phyloP scores from a whole-genome alignment of 2,888 invertebrate species.

The Rambutsinella grinnellia region DNA sequence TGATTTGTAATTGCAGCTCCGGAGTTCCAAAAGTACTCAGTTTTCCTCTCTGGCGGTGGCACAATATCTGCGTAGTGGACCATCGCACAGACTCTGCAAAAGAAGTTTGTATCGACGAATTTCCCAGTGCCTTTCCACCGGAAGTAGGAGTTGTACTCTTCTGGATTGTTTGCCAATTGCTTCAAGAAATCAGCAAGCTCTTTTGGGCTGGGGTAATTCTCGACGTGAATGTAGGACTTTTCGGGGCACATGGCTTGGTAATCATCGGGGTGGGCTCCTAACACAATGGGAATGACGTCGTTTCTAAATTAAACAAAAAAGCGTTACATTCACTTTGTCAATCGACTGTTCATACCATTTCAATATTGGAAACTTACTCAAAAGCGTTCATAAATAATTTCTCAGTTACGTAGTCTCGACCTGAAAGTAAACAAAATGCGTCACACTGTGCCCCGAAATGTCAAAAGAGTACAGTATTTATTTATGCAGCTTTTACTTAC shows the following conservation, averaged over 20 bases:
- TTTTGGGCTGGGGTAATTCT: slow-evolving; percentile 59
- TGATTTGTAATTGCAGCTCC: slow-evolving; percentile 34
- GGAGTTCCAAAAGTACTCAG: slow-evolving; percentile 42
- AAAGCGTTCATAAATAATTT: slow-evolving; percentile 68
- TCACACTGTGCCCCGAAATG: not conserved
- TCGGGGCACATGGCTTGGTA: slow-evolving; percentile 63
- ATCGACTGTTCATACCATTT: not conserved
- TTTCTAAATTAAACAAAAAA: slow-evolving; percentile 41
- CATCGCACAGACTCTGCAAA: slow-evolving; percentile 63
- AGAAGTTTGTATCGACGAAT: slow-evolving; percentile 54
- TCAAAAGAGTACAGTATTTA: no score
- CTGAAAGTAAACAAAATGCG: slow-evolving; percentile 14
- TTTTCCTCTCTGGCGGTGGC: slow-evolving; percentile 48
- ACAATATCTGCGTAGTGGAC: slow-evolving; percentile 57
- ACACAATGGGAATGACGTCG: slow-evolving; percentile 61
- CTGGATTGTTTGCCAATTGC: slow-evolving; percentile 70
- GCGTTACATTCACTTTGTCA: no score
- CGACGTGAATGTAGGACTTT: slow-evolving; percentile 62
- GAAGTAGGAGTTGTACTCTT: slow-evolving; percentile 72
- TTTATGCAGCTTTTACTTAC: slow-evolving; percentile 46
- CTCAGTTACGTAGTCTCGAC: slow-evolving; percentile 68
- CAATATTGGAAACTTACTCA: slow-evolving; percentile 36
- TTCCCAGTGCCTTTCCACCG: slow-evolving; percentile 72
- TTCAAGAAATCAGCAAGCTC: slow-evolving; percentile 71
- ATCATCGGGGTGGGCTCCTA: slow-evolving; percentile 63